Evolutionary conservation across 35 echinoderm and acorn worm genomes (phyloP), one percentile per base, ranked within the genome.

Genomic region (Heliocidaris erythrogramma): DNA sequence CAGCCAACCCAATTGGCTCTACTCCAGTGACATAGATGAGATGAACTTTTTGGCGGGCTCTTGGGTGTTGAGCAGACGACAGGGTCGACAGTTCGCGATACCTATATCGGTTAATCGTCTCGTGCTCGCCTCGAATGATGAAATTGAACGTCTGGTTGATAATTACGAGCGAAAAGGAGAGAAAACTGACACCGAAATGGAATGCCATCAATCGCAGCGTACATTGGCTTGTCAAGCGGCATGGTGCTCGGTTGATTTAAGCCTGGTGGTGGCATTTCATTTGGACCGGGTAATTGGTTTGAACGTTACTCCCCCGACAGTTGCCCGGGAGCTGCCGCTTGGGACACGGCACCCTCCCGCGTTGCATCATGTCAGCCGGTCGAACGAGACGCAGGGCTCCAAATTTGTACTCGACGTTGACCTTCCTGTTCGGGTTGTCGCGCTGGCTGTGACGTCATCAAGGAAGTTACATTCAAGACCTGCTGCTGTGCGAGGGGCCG

Each of bases 201-300:
- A 85, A 85, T 32, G 49, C 78, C 13, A 93, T 48, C 78, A 32
- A 56, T 69, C 48, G 47, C 17, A 49, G 71, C 42, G 92, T 65
- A 35, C 47, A 89, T 48, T n/a, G 69, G 92, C n/a, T 47, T 87
- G 69, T 59, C 85, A 31, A 93, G 91, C 78, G 92, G 88, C 69
- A 86, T 96, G 95, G 91, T 96, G 78, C 86, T 88, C 53, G 17
- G 13, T 65, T 59, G 91, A 96, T 84, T 31, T 97, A 30, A 88
- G 95, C 56, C 92, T 94, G 94, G 96, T 97, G 27, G 53, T 94
- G 24, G 94, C 96, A 35, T 97, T 97, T 50, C 96, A 97, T 94
- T 31, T 97, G 27, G 96, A 97, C 93, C 61, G 96, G 48, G 95
- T 97, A 48, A 60, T 97, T 71, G 96, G 96, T n/a, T 96, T 97